phyloP scores from a whole-genome alignment of 2,113 vertebrate species.

The Ariopsis seemanni region DNA sequence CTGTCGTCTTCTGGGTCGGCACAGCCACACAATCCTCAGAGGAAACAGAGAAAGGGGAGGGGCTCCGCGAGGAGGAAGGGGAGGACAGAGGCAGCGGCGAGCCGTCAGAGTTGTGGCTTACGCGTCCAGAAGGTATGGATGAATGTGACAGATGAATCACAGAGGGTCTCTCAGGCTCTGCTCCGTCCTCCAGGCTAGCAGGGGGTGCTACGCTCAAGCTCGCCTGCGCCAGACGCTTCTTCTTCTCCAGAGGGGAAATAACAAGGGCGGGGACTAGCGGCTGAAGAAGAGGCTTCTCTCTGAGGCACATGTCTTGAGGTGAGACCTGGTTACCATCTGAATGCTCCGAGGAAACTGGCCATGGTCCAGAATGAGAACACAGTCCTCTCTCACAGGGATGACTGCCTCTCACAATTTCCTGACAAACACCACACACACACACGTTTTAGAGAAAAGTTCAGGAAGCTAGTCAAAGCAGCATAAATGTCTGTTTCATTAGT shows the following conservation, averaged over 20 bases:
- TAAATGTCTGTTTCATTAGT: not conserved
- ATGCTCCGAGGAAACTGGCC: slow-evolving; percentile 58
- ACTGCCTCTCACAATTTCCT: slow-evolving; percentile 55
- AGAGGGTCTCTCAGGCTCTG: slow-evolving; percentile 67
- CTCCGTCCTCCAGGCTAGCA: slow-evolving; percentile 58
- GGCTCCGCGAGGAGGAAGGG: slow-evolving; percentile 67
- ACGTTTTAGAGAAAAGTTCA: not conserved
- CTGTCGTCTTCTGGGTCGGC: slow-evolving; percentile 46
- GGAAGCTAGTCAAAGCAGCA: not conserved
- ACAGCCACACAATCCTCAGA: slow-evolving; percentile 67
- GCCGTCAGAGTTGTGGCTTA: slow-evolving; percentile 68
- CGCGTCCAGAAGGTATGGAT: slow-evolving; percentile 57
- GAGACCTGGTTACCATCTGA: slow-evolving; percentile 59
- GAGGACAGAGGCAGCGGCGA: slow-evolving; percentile 71
- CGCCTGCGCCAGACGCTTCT: slow-evolving; percentile 90
- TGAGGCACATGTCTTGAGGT: slow-evolving; percentile 55
- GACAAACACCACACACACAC: slow-evolving; percentile 7
- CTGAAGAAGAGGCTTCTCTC: slow-evolving; percentile 36
- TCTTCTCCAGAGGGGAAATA: slow-evolving; percentile 93
- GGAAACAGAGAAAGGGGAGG: slow-evolving; percentile 71
- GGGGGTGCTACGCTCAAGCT: slow-evolving; percentile 64
- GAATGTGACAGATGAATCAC: slow-evolving; percentile 68
- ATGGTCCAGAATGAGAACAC: slow-evolving; percentile 53
- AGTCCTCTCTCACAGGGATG: slow-evolving; percentile 57
- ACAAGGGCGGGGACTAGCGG: slow-evolving; percentile 69